Conservation (phyloP, 1,140 invertebrate genomes). For the Drosophila pallidifrons region DNA sequence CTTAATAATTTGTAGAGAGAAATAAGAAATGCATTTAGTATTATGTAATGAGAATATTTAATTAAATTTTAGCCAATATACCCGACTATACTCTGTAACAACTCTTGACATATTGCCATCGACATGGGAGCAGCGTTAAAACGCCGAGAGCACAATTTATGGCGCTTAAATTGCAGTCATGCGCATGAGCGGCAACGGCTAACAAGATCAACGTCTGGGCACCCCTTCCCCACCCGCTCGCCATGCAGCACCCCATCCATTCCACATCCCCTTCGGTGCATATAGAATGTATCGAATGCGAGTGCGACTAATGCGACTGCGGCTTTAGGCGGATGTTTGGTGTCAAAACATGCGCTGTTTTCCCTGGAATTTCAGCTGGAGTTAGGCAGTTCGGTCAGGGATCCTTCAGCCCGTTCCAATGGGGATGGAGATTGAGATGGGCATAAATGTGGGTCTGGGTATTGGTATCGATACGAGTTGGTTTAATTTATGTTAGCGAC, state of each 20-base stretch:
- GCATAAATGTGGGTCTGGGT: background rate
- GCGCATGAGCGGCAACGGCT: constrained; percentile 74
- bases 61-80: background rate
- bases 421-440: background rate
- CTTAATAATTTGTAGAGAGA: background rate
- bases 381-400: constrained; percentile 22
- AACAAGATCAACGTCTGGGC: constrained; percentile 64
- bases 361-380: constrained; percentile 66
- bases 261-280: constrained; percentile 19
- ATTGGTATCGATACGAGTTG: constrained; percentile 9
- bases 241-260: background rate
- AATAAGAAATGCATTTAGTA: constrained; percentile 3
- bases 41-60: background rate
- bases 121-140: constrained; percentile 40
- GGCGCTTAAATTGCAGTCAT: constrained; percentile 82
- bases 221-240: background rate
- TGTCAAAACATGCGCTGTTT: constrained; percentile 75
- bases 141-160: constrained; percentile 68
- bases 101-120: constrained; percentile 71
- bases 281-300: background rate
- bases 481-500: constrained; percentile 76
- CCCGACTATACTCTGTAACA: constrained; percentile 37
- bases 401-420: constrained; percentile 50
- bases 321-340: constrained; percentile 79
- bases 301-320: constrained; percentile 47